Evolutionary conservation across 2,888 invertebrate species (phyloP), one percentile per base, ranked within the genome.

Genomic region (Amphipoea lucens): DNA sequence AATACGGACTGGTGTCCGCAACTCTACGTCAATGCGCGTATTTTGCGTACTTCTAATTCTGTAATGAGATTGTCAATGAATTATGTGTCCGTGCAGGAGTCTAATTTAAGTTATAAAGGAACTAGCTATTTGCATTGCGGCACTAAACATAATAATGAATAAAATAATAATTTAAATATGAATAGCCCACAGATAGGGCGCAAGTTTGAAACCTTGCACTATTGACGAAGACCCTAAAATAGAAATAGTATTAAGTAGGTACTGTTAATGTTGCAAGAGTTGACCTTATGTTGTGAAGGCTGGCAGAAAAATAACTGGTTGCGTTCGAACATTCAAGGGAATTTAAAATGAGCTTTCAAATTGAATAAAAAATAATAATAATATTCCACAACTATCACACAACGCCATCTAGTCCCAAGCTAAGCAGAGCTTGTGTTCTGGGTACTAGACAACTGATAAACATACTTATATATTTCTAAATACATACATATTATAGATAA

Each of bases 11-110:
- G n/a, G n/a, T n/a, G n/a, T n/a, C n/a, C n/a, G n/a, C n/a, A n/a
- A n/a, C n/a, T n/a, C n/a, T n/a, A n/a, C n/a, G n/a, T n/a, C n/a
- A n/a, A n/a, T n/a, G n/a, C n/a, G n/a, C n/a, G n/a, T n/a, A n/a
- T n/a, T n/a, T n/a, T n/a, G n/a, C n/a, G n/a, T n/a, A n/a, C n/a
- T 66, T 60, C 5, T 45, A 60, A 82, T 76, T 75, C 45, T 45
- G 5, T 45, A 63, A 60, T 63, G n/a, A 29, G 12, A 48, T 23
- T 73, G 42, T 60, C 36, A 9, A 70, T 63, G 40, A 76, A 67
- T 48, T 29, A 40, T 36, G 14, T 42, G 20, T 67, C 11, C 14
- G 17, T 54, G 20, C 4, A 29, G n/a, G 2, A 14, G 29, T 54
- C 29, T 29, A 67, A n/a, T 54, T 54, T 2, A 45, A 40, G 14